These are phyloP conservation scores for Molossus alvarezi DNA, from an alignment of 2,797 vertebrate species.

Conservation along the genomic window DNA sequence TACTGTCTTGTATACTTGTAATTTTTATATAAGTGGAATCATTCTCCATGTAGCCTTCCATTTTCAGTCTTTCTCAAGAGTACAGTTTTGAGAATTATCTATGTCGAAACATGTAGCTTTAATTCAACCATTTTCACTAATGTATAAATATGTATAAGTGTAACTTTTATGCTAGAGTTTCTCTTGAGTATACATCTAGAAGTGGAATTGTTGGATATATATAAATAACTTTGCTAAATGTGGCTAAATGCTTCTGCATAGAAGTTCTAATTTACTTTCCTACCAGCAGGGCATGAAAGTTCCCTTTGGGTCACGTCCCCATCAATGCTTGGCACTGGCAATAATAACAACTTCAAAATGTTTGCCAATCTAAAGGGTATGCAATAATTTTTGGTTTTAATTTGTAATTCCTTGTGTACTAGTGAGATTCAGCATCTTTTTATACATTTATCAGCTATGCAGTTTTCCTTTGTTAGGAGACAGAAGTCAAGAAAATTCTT, in stretches of 20 bases:
- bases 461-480: conserved; percentile 30
- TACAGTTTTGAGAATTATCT: background rate
- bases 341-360: background rate
- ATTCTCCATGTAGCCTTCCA: background rate
- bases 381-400: background rate
- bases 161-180: background rate
- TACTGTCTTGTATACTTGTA: background rate
- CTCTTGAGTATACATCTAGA: background rate
- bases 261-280: conserved; percentile 9
- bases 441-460: background rate
- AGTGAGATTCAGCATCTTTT: background rate
- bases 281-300: background rate
- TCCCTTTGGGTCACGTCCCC: background rate
- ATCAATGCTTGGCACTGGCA: background rate
- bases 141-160: background rate
- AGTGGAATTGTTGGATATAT: background rate
- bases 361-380: background rate
- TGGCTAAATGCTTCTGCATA: background rate
- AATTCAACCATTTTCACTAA: conserved; percentile 14
- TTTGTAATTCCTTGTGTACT: background rate
- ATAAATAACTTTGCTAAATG: background rate
- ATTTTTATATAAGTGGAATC: background rate
- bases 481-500: background rate
- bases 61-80: background rate
- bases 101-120: background rate